Base-by-base conservation (phyloP, 2,888 invertebrate species). In the Leucoma salicis region DNA sequence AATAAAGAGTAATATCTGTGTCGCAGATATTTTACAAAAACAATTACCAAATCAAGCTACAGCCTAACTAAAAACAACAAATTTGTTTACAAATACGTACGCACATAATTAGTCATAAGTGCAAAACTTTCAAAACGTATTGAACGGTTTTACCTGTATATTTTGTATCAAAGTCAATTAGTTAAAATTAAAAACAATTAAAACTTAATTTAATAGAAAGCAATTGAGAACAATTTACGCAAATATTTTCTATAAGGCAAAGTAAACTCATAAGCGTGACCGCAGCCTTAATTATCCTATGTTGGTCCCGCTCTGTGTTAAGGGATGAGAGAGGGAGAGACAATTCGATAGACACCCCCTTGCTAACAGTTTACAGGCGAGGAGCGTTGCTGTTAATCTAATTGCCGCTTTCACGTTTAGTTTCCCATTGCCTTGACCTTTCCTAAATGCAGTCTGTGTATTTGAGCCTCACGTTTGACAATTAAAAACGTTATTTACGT, bases 331-430 rank as follows among this genome's bases (percentile, higher is more conserved):
- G 42, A 45, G 64, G 64, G 53, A 65, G 60, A 59, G 63, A 55
- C 62, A 70, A 63, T 63, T 63, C 60, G 66, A 69, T 68, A 62
- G 69, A 66, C 66, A 71, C 64, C 71, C 75, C 75, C 71, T 61
- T 64, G 68, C 64, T 61, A 60, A 82, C 85, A 84, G 84, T 85
- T 85, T 82, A 79, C 82, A 69, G 66, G 61, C 68, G 68, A 56
- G 65, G 74, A 67, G 66, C 74, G 74, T 70, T 72, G 62, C 72
- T 68, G 74, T 74, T 86, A 86, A 87, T 86, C 84, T 84, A 87
- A 86, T 87, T 82, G 82, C 70, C 81, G 78, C 83, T 78, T 82
- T 74, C 77, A 75, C 81, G 78, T 82, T 74, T 72, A 77, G 77
- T 78, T 73, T 57, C 61, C 52, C 64, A 66, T 77, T 66, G 78